These are phyloP conservation scores for Peromyscus eremicus DNA, from an alignment of 2,797 vertebrate species.

Conservation along the genomic window DNA sequence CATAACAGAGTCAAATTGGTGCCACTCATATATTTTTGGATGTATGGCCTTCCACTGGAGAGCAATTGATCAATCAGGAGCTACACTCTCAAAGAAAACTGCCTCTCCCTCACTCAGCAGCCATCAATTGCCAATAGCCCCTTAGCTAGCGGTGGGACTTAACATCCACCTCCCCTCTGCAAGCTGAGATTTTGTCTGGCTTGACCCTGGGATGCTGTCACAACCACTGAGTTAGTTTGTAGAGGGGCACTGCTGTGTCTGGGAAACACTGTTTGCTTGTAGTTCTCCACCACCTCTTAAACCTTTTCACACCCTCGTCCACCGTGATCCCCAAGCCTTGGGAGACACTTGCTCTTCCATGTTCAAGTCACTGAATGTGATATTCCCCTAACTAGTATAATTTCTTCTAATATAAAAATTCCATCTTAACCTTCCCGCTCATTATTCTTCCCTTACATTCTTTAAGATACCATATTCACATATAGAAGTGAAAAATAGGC, in stretches of 20 bases:
- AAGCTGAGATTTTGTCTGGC: not conserved
- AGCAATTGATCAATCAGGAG: not conserved
- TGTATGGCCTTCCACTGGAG: not conserved
- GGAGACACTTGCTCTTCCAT: not conserved
- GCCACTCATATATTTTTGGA: not conserved
- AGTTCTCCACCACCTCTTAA: too few relatives aligned
- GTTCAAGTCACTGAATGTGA: not conserved
- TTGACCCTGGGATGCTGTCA: too few relatives aligned
- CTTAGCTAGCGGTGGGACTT: not conserved
- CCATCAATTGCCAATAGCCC: too few relatives aligned
- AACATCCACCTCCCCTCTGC: not conserved
- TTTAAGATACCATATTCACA: not conserved
- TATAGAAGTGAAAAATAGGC: slow-evolving; percentile 55
- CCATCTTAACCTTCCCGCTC: slow-evolving; percentile 25
- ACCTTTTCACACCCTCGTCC: not conserved
- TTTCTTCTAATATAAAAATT: slow-evolving; percentile 55
- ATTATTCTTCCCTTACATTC: slow-evolving; percentile 60
- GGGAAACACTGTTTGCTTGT: too few relatives aligned
- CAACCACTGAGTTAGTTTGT: not conserved
- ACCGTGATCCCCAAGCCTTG: not conserved
- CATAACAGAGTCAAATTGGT: not conserved
- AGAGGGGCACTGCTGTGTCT: not conserved
- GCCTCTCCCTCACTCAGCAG: not conserved
- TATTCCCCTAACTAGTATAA: slow-evolving; percentile 23
- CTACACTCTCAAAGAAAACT: too few relatives aligned